Percentiles rank a stretch among this genome's conserved stretches.
Evolutionary conservation across 2,113 vertebrate genomes (phyloP).

Genomic region (Glaucidium brasilianum): DNA sequence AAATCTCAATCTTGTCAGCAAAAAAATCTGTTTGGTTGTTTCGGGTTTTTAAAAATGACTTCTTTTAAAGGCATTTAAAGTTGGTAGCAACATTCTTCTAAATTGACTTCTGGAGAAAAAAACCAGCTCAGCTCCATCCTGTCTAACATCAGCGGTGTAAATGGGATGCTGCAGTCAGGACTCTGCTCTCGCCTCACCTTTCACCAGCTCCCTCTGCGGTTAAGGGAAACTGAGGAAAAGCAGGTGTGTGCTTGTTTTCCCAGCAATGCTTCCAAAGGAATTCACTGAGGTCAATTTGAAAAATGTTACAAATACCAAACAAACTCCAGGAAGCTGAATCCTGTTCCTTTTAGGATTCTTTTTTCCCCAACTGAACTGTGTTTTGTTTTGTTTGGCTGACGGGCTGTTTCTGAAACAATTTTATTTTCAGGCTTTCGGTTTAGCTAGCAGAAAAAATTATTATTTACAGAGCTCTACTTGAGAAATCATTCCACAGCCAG

Average conservation of each 20-base stretch:
- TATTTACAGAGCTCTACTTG: background rate
- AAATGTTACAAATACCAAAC: background rate
- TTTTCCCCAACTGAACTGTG: background rate
- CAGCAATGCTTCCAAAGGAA: background rate
- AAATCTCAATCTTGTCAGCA: background rate
- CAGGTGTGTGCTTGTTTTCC: background rate
- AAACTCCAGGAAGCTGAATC: background rate
- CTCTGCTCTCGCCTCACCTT: fast-evolving
- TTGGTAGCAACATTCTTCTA: background rate
- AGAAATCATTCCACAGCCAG: background rate
- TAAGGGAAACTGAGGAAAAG: background rate
- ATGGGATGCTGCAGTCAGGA: background rate
- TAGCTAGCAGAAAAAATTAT: background rate
- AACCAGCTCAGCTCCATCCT: too few relatives aligned
- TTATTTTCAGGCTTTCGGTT: background rate
- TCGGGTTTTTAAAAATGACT: background rate
- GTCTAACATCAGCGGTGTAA: fast-evolving
- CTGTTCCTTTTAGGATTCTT: background rate
- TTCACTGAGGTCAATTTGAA: background rate
- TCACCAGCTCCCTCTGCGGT: background rate
- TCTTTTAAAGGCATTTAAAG: background rate
- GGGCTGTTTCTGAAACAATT: background rate
- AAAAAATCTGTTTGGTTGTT: too few relatives aligned
- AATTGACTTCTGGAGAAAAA: background rate
- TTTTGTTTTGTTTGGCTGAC: background rate